Base-by-base conservation (phyloP, 2,113 vertebrate genomes). In the Nerophis lumbriciformis region DNA sequence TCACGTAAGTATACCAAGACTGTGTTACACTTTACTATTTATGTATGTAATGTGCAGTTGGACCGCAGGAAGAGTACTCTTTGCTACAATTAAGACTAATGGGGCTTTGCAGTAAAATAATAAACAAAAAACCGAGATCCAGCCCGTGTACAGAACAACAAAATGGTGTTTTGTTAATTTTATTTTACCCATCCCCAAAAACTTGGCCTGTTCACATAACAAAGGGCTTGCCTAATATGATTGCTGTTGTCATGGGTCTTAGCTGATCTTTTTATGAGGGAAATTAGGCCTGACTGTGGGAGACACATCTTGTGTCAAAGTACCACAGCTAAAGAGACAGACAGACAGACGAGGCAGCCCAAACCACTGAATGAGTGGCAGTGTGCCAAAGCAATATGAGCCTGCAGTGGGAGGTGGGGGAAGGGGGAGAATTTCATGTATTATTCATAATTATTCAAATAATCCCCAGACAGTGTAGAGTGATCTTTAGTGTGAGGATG, bases 341-440 rank as follows among this genome's bases (percentile, higher is more conserved):
- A 65, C 71, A 69, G 63, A 82, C 66, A 66, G 67, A 65, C 63
- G 1, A 69, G 69, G 59, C 15, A 11, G 54, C 71, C 49, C 66
- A 76, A 69, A 63, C 65, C 62, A 59, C 71, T 69, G 86, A 82
- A 85, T 80, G 86, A 88, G 87, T 91, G 88, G 90, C 85, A 54
- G 65, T 59, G 80, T 90, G 90, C 90, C 90, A 91, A 90, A 86
- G 88, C 90, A 92, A 91, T 89, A 89, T 89, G 87, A 90, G 83
- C 73, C 85, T 67, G 77, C 63, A 69, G 66, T 81, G 78, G 83
- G 77, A 86, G 88, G 79, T 77, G 77, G 87, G 81, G 88, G 80
- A 75, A 28, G 28, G 75, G 83, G 85, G 84, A 84, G 82, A 86
- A 73, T 78, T 83, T 90, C 83, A 90, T 92, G 89, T 87, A 87